Evolutionary conservation across 2,888 invertebrate genomes (phyloP), one percentile per base, ranked within the genome.

Genomic region (Sphaerophoria taeniata): DNA sequence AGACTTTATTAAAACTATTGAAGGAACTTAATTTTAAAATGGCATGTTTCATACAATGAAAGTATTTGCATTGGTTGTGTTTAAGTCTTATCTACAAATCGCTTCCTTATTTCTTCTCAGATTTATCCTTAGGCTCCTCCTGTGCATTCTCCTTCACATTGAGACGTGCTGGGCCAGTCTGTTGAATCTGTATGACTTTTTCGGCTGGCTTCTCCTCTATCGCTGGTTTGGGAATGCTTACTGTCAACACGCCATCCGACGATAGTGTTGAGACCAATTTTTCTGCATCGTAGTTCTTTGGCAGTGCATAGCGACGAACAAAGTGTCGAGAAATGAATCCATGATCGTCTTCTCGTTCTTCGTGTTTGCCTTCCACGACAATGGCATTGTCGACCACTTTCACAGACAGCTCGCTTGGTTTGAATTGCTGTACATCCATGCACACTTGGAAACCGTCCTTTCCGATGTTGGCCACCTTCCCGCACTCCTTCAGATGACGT

Each of bases 261-360:
- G 49, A 49, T 4, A 49, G 49, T 14, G 49, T 49, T 14, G 49
- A 49, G 5, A 49, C 16, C 14, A 49, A 14, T 7, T 49, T 49
- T 5, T 49, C 16, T 4, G 49, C 14, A 16, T 49, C 49, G 49
- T 49, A 49, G 4, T 49, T 49, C 49, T 49, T 49, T 14, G 49
- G 49, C 49, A 49, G 49, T 24, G 24, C 24, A 24, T 24, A 24
- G 2, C 24, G 24, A 24, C 24, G 24, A 24, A 24, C 24, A 24
- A 49, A 49, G 14, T 49, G 49, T 14, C 49, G 49, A 49, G 9
- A 49, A 24, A 24, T 53, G 11, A 24, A 12, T 31, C 31, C 53
- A 53, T 53, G 53, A 12, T 31, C 53, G 6, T 53, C 53, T 53
- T 53, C 53, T 3, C 53, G 53, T 53, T 31, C 31, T 53, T 53